Percentiles rank a stretch among this genome's conserved stretches.
phyloP scores from a whole-genome alignment of 2,888 invertebrate genomes.

The Hypolimnas misippus region DNA sequence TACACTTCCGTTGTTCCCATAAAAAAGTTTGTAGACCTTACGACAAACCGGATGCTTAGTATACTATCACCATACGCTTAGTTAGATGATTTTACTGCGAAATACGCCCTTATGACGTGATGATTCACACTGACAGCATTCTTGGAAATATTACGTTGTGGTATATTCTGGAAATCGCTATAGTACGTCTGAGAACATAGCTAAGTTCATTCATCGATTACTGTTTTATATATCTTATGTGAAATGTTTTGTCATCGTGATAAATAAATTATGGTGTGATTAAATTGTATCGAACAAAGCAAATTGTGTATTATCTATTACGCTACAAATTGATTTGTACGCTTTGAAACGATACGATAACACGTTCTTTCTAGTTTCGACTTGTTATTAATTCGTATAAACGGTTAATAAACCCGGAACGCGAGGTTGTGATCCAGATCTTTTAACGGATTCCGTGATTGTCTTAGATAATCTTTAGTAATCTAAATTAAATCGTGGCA shows the following conservation, averaged over 20 bases:
- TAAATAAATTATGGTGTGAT: constrained; percentile 1
- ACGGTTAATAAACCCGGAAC: constrained; percentile 25
- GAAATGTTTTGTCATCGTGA: constrained; percentile 7
- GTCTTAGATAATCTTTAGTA: constrained; percentile 35
- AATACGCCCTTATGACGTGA: constrained; percentile 13
- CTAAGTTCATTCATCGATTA: constrained; percentile 25
- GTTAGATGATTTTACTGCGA: constrained; percentile 15
- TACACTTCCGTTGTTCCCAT: constrained; percentile 71
- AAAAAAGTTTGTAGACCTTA: constrained; percentile 56
- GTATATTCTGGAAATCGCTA: background rate
- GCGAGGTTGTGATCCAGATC: constrained; percentile 40
- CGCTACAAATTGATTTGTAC: background rate
- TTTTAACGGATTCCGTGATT: constrained; percentile 35
- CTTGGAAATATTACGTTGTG: constrained; percentile 8
- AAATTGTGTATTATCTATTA: background rate
- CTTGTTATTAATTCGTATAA: too few species aligned
- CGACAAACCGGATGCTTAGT: constrained; percentile 61
- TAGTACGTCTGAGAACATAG: constrained; percentile 9
- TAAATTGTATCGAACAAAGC: background rate
- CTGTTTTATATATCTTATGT: constrained; percentile 14
- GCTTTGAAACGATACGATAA: too few species aligned
- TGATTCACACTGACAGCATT: constrained; percentile 24
- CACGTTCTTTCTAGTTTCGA: too few species aligned
- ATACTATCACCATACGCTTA: constrained; percentile 50
- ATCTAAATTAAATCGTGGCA: constrained; percentile 44